A percentile compares a stretch with the other conserved stretches of the same genome.
These are phyloP conservation scores for Sorex araneus DNA, from an alignment of 2,113 vertebrate species.

Conservation along the genomic window DNA sequence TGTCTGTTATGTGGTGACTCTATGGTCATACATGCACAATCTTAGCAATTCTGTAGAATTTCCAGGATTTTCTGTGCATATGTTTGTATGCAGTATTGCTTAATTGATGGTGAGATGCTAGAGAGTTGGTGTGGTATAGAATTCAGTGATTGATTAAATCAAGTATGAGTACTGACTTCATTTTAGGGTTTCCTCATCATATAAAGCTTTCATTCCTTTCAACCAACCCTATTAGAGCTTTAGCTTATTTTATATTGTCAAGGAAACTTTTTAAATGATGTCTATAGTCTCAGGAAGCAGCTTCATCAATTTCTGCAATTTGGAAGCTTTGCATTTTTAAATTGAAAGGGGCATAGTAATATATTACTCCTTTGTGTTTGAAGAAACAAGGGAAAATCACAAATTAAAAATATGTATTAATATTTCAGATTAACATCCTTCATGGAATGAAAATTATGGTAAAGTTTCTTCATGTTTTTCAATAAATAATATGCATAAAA, in stretches of 20 bases:
- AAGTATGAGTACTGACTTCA: not conserved
- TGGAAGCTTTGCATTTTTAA: constrained; percentile 66
- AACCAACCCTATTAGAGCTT: not conserved
- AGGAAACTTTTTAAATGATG: constrained; percentile 30
- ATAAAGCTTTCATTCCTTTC: not conserved
- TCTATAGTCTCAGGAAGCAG: constrained; percentile 20
- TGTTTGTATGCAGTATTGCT: not conserved
- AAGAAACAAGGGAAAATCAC: constrained; percentile 63
- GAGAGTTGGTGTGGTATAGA: not conserved
- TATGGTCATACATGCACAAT: too few species aligned
- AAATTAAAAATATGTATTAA: constrained; percentile 73
- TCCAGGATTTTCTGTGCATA: not conserved
- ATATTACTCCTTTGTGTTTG: constrained; percentile 61
- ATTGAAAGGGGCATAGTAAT: constrained; percentile 52
- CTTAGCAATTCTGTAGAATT: too few species aligned
- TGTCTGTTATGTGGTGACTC: not conserved
- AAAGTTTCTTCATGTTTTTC: constrained; percentile 19
- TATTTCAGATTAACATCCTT: constrained; percentile 61
- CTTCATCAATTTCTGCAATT: constrained; percentile 24
- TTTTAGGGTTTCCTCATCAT: not conserved
- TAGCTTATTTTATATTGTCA: constrained; percentile 8
- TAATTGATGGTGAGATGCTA: not conserved
- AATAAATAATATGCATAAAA: constrained; percentile 41
- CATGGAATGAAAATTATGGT: constrained; percentile 36
- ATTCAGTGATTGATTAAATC: not conserved